Conservation (phyloP, 1,140 invertebrate genomes). For the Tribolium madens region DNA sequence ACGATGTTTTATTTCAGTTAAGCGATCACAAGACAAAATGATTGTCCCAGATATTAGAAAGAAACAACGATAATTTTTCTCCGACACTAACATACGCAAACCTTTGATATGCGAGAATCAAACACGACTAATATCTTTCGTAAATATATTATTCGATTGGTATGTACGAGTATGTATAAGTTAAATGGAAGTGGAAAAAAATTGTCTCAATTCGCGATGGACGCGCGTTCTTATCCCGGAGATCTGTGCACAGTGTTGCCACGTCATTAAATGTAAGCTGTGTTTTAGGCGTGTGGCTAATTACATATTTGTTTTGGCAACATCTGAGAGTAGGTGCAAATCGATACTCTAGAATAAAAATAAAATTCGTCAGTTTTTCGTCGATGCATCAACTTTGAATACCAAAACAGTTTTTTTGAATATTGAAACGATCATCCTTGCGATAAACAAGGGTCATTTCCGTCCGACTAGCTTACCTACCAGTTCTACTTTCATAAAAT, state of each 20-base stretch:
- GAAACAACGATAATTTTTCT: constrained; percentile 1
- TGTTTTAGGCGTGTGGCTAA: constrained; percentile 25
- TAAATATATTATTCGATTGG: too few species aligned
- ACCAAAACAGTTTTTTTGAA: background rate
- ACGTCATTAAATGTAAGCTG: constrained; percentile 19
- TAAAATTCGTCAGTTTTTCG: constrained; percentile 5
- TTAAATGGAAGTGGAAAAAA: background rate
- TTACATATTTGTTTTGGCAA: constrained; percentile 39
- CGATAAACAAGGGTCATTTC: constrained; percentile 20
- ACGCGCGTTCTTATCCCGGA: constrained; percentile 5
- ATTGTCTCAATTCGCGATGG: constrained; percentile 1
- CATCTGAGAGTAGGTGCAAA: constrained; percentile 34
- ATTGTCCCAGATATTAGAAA: background rate
- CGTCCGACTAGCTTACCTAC: constrained; percentile 11
- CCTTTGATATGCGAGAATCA: background rate
- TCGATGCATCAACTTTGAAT: background rate
- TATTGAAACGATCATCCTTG: constrained; percentile 3
- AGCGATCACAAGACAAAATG: constrained; percentile 10
- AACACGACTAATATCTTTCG: too few species aligned
- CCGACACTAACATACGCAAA: constrained; percentile 12
- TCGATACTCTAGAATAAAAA: constrained; percentile 26
- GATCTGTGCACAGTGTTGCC: constrained; percentile 10
- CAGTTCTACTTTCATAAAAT: constrained; percentile 23
- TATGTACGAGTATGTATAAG: too few species aligned
- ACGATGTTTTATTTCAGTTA: background rate